These are phyloP conservation scores for Salmo trutta DNA, from an alignment of 2,797 vertebrate species.

Conservation along the genomic window DNA sequence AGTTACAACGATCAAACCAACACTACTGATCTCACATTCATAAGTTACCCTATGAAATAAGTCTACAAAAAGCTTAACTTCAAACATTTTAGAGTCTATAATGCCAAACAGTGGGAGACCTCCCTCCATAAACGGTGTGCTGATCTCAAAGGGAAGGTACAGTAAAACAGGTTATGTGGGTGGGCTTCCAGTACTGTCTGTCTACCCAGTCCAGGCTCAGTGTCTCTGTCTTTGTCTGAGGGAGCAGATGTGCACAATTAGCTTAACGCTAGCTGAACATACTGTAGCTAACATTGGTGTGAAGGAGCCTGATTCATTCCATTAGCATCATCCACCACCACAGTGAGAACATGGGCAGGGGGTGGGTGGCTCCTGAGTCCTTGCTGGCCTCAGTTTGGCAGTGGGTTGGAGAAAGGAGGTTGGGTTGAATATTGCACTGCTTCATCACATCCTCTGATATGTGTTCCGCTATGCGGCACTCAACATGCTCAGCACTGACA, in stretches of 20 bases:
- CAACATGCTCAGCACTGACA: too few species aligned
- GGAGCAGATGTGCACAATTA: too few species aligned
- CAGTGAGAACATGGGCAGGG: background rate
- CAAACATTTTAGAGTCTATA: background rate
- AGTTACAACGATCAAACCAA: background rate
- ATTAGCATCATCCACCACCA: background rate
- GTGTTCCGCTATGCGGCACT: conserved; percentile 18
- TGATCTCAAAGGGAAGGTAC: background rate
- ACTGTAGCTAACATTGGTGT: background rate
- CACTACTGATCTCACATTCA: background rate
- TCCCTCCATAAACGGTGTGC: background rate
- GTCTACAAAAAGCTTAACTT: background rate
- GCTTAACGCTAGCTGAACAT: background rate
- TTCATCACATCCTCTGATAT: conserved; percentile 61
- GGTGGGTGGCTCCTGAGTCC: background rate
- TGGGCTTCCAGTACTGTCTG: background rate
- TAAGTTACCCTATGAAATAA: background rate
- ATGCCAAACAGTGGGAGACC: background rate
- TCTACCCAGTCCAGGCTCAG: background rate
- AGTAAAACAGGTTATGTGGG: background rate
- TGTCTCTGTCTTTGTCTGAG: background rate
- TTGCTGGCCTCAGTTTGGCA: conserved; percentile 11
- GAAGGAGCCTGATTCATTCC: background rate
- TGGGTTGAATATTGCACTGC: conserved; percentile 30
- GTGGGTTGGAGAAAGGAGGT: conserved; percentile 27